Evolutionary conservation across 1,140 invertebrate species (phyloP), one percentile per base, ranked within the genome.

Genomic region (Meloidogyne exigua): DNA sequence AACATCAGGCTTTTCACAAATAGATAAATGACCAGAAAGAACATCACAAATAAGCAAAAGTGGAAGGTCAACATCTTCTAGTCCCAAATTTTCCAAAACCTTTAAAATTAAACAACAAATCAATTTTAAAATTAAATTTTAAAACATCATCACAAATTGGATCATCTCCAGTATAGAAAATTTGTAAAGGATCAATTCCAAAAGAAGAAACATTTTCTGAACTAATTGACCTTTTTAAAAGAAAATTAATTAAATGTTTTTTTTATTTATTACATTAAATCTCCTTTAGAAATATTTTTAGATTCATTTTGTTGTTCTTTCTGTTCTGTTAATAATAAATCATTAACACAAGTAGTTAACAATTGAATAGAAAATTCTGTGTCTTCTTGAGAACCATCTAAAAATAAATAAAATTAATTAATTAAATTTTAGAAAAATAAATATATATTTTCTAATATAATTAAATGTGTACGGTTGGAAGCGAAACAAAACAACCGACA

Each of bases 141-240:
- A 42, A 75, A 49, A 79, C 77, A 72, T 79, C 32, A 72, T 79
- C 78, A 63, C 78, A 79, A 57, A 79, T 80, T 13, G 78, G 79
- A 23, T 79, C 78, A 13, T 72, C 78, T 12, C 78, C 78, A 21
- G 78, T 79, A 67, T 81, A 79, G 39, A 79, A 79, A 39, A 79
- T 28, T 49, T 79, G 77, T 21, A 79, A 25, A n/a, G 76, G 77
- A 64, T 79, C 77, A n/a, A 28, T 75, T 21, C 23, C 28, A 23
- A 32, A 39, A 23, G 65, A 36, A 44, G 36, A 67, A 4, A 39
- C 13, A 21, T 32, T 42, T 49, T 36, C 78, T 13, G 79, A 68
- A 63, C n/a, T 63, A 21, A 68, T 32, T 12, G 67, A 79, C 7
- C 63, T 57, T 49, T n/a, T n/a, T 25, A 66, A 23, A 28, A 44